Percentiles rank a stretch among this genome's conserved stretches.
Conservation (phyloP, 2,797 vertebrate genomes). For the Xiphorhynchus erythropygius region DNA sequence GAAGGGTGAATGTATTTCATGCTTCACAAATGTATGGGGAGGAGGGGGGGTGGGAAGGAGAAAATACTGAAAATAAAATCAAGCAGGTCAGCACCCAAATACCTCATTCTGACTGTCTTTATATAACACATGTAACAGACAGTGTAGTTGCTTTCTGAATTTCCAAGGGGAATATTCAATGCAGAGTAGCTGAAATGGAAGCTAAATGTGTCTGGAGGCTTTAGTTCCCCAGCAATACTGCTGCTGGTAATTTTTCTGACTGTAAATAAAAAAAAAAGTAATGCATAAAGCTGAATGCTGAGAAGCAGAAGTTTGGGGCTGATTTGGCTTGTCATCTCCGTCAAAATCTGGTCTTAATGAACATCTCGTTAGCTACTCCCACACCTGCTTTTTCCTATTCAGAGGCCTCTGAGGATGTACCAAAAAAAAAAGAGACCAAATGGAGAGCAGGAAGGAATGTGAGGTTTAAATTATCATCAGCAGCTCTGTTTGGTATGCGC, state of each 20-base stretch:
- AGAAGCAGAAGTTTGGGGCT: conserved; percentile 20
- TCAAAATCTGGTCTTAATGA: background rate
- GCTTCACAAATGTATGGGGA: background rate
- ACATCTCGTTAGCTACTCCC: background rate
- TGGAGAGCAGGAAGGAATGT: background rate
- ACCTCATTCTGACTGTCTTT: conserved; percentile 6
- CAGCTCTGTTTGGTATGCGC: background rate
- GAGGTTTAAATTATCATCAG: background rate
- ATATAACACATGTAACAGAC: background rate
- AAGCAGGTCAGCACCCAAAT: background rate
- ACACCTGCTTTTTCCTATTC: background rate
- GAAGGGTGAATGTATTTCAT: background rate
- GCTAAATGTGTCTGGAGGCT: conserved; percentile 14
- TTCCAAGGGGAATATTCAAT: background rate
- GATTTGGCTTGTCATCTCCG: background rate
- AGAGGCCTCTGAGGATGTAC: background rate
- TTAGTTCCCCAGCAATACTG: background rate
- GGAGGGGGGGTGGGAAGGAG: background rate
- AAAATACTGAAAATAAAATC: background rate
- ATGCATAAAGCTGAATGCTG: conserved; percentile 32
- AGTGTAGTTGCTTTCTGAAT: background rate
- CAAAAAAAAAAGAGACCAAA: background rate
- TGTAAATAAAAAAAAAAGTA: conserved; percentile 31
- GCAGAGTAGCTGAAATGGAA: conserved; percentile 5
- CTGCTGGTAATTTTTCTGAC: conserved; percentile 49